Conservation (phyloP, 2,797 vertebrate species). For the Simalia tracyae region DNA sequence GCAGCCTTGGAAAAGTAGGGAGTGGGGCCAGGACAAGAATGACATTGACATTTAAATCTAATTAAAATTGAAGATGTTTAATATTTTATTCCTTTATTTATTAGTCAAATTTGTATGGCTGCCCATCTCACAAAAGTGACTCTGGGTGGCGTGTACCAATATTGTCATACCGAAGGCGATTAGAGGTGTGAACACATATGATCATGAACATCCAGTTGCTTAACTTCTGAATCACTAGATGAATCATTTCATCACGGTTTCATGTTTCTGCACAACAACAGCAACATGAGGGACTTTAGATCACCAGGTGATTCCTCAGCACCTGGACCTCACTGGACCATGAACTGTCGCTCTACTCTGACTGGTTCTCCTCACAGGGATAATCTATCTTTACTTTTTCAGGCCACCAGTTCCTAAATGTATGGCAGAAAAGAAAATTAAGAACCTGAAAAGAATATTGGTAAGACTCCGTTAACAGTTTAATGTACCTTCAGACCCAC, state of each 20-base stretch:
- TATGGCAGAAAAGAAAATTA: constrained; percentile 17
- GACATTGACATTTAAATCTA: background rate
- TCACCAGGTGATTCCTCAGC: background rate
- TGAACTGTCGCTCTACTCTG: background rate
- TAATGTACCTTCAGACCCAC: constrained; percentile 78
- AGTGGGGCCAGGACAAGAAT: background rate
- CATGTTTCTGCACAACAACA: background rate
- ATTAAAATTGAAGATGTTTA: background rate
- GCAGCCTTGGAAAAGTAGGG: background rate
- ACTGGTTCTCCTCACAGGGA: constrained; percentile 38
- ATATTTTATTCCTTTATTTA: background rate
- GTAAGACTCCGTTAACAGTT: constrained; percentile 66
- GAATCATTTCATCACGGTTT: background rate
- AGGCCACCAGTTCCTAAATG: constrained; percentile 30
- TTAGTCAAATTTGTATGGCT: too few species aligned
- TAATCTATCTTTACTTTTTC: constrained; percentile 14
- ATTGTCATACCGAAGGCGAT: background rate
- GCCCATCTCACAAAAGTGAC: too few species aligned
- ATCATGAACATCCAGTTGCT: background rate
- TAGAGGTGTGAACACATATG: background rate
- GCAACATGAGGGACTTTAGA: background rate
- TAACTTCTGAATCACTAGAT: background rate
- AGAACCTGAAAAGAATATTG: constrained; percentile 45
- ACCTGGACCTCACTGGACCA: background rate
- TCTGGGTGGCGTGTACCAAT: too few species aligned